phyloP scores from a whole-genome alignment of 2,888 invertebrate genomes.

The Malachius bipustulatus region DNA sequence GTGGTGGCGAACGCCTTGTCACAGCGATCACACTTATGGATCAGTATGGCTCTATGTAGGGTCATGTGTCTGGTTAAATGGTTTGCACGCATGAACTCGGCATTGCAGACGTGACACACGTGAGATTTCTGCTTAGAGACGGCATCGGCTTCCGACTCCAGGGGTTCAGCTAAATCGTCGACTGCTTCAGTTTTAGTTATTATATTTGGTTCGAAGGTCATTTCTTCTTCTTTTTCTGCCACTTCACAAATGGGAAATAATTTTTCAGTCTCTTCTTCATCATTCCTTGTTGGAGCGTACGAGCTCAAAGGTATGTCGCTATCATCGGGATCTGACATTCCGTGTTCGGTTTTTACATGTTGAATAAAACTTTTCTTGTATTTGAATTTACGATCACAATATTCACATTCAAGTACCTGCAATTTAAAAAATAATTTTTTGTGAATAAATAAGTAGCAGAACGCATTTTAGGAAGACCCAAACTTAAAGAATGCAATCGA shows the following conservation, averaged over 20 bases:
- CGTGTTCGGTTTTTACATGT: conserved; percentile 36
- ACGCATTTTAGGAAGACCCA: no score
- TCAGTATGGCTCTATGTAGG: conserved; percentile 32
- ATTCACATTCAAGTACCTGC: conserved; percentile 37
- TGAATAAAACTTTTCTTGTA: conserved; percentile 36
- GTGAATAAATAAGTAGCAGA: no score
- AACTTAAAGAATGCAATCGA: no score
- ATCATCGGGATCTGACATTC: conserved; percentile 32
- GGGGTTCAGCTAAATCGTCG: not conserved
- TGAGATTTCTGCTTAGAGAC: conserved; percentile 18
- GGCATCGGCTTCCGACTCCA: not conserved
- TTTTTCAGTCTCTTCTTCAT: conserved; percentile 6
- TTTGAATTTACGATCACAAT: conserved; percentile 37
- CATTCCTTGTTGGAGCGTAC: conserved; percentile 9
- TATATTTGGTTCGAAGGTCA: no score
- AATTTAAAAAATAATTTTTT: conserved; percentile 10
- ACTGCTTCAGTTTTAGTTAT: no score
- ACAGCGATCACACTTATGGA: conserved; percentile 35
- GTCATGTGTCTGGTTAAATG: conserved; percentile 37
- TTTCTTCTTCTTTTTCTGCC: no score
- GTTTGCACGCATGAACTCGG: conserved; percentile 32
- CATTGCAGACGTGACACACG: conserved; percentile 34
- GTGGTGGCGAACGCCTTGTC: conserved; percentile 34
- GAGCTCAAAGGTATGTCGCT: conserved; percentile 24
- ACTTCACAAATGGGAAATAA: no score